These are phyloP conservation scores for Maccullochella peelii DNA, from an alignment of 2,113 vertebrate species.

Conservation along the genomic window DNA sequence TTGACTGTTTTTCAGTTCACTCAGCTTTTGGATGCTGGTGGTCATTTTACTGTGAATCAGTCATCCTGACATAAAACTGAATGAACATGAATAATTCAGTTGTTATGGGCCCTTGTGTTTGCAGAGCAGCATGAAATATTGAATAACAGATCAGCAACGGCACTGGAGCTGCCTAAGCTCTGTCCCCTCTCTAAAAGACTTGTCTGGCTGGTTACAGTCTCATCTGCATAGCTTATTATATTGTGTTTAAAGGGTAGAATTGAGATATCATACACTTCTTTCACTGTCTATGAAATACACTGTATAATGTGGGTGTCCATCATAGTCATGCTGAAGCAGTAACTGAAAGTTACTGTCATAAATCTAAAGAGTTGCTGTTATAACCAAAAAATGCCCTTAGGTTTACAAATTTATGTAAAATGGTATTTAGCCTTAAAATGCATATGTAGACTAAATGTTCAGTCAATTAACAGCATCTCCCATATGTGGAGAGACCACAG, in stretches of 20 bases:
- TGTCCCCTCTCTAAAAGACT: conserved; percentile 27
- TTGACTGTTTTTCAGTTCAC: not conserved
- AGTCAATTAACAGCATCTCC: not conserved
- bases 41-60: conserved; percentile 70
- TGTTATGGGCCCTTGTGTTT: conserved; percentile 59
- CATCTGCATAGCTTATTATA: not conserved
- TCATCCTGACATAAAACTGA: conserved; percentile 71
- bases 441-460: not conserved
- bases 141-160: conserved; percentile 60
- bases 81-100: conserved; percentile 83
- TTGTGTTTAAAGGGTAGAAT: not conserved
- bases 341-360: not conserved
- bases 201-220: conserved; percentile 31
- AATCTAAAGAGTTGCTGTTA: not conserved
- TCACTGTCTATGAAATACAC: not conserved
- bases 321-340: not conserved
- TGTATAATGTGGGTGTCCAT: not conserved
- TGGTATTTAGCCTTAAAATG: not conserved
- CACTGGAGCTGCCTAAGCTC: conserved; percentile 35
- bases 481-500: not conserved
- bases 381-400: not conserved
- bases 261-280: not conserved
- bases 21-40: conserved; percentile 17
- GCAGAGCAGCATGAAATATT: conserved; percentile 76
- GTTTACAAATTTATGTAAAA: not conserved